Conservation (phyloP, 2,113 vertebrate genomes). For the Lepisosteus osseus region DNA sequence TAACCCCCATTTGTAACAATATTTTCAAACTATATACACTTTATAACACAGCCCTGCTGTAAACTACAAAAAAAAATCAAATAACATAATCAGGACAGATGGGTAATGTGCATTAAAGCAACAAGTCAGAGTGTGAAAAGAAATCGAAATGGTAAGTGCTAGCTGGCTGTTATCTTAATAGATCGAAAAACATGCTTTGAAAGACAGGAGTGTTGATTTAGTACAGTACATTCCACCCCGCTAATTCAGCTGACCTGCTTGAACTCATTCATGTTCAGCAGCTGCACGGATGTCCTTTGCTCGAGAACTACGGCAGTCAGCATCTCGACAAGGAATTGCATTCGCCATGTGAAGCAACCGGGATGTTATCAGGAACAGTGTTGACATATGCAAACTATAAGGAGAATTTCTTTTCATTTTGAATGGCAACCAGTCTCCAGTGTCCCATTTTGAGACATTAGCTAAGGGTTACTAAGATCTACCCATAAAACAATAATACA, state of each 20-base stretch:
- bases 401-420: not conserved
- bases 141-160: not conserved
- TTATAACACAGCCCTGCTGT: no score
- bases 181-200: not conserved
- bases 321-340: conserved; percentile 34
- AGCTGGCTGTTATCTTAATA: not conserved
- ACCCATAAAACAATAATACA: not conserved
- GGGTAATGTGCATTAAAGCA: no score
- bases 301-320: conserved; percentile 16
- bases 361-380: conserved; percentile 9
- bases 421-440: not conserved
- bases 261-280: not conserved
- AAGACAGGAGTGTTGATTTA: conserved; percentile 32
- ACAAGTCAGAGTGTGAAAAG: no score
- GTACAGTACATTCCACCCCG: conserved; percentile 41
- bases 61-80: no score
- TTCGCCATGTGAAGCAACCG: not conserved
- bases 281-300: not conserved
- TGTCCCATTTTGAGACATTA: not conserved
- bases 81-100: no score
- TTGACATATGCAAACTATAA: conserved; percentile 21
- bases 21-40: no score
- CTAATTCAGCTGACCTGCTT: conserved; percentile 14
- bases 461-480: not conserved
- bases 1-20: no score